phyloP scores from a whole-genome alignment of 2,797 vertebrate genomes.

The Xyrichtys novacula region DNA sequence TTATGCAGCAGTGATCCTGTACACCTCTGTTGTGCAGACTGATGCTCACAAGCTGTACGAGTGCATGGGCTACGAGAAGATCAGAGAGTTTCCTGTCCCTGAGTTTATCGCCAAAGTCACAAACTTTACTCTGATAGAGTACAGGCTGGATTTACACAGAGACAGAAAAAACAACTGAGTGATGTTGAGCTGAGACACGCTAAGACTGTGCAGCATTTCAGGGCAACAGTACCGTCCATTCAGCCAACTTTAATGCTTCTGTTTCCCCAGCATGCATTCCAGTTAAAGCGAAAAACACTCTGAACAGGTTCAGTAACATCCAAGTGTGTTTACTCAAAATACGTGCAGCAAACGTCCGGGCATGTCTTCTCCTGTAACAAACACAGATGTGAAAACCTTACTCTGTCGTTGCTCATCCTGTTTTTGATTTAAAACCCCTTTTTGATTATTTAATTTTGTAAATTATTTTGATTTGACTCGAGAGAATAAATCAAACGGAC shows the following conservation, averaged over 20 bases:
- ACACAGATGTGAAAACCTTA: no score
- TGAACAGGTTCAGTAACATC: background rate
- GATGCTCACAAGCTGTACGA: slow-evolving; percentile 88
- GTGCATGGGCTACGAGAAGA: slow-evolving; percentile 81
- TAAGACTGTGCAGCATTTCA: background rate
- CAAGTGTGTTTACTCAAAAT: slow-evolving; percentile 1
- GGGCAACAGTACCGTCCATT: background rate
- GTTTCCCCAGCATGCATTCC: slow-evolving; percentile 31
- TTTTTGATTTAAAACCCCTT: no score
- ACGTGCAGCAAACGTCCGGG: background rate
- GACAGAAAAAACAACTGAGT: slow-evolving; percentile 20
- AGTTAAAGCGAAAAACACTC: background rate
- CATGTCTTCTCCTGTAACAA: background rate
- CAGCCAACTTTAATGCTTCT: background rate
- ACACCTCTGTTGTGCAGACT: slow-evolving; percentile 84
- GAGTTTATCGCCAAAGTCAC: slow-evolving; percentile 65
- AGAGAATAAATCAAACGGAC: no score
- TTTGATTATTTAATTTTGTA: no score
- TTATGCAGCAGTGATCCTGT: slow-evolving; percentile 75
- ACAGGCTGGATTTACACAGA: slow-evolving; percentile 78
- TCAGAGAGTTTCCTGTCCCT: slow-evolving; percentile 64
- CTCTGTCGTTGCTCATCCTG: no score
- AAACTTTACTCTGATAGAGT: slow-evolving; percentile 84
- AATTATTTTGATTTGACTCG: no score
- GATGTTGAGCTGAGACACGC: background rate